Evolutionary conservation across 1,140 invertebrate species (phyloP).

Genomic region (Sarcophaga bullata): DNA sequence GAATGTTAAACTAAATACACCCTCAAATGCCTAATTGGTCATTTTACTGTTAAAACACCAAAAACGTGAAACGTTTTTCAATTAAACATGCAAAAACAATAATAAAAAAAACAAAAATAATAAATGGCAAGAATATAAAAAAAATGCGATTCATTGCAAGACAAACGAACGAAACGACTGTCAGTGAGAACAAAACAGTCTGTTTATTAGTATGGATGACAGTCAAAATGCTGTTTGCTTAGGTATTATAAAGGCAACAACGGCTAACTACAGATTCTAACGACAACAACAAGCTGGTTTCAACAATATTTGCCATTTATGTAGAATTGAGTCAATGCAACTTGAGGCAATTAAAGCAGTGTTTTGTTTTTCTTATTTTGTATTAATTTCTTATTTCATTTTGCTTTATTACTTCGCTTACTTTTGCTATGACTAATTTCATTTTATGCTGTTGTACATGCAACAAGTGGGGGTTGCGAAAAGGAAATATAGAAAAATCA

Average conservation of each 20-base stretch:
- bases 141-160: too few relatives aligned
- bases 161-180: not conserved
- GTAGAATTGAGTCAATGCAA: conserved; percentile 39
- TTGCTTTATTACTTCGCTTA: too few relatives aligned
- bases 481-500: not conserved
- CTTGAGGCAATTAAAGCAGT: conserved; percentile 31
- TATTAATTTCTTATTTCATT: not conserved
- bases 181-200: not conserved
- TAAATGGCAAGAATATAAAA: not conserved
- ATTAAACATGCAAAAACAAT: conserved; percentile 42
- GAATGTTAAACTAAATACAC: not conserved
- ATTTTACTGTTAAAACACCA: conserved; percentile 18
- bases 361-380: not conserved
- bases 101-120: conserved; percentile 9
- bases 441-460: not conserved
- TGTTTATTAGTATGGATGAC: not conserved
- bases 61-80: conserved; percentile 55
- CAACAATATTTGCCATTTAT: conserved; percentile 23
- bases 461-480: not conserved
- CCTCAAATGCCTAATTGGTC: not conserved
- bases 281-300: conserved; percentile 26
- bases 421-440: not conserved
- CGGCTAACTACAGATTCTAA: not conserved
- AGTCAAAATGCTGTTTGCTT: too few relatives aligned
- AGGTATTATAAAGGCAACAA: too few relatives aligned